Base-by-base conservation (phyloP, 2,888 invertebrate genomes). In the Ectobius pallidus region DNA sequence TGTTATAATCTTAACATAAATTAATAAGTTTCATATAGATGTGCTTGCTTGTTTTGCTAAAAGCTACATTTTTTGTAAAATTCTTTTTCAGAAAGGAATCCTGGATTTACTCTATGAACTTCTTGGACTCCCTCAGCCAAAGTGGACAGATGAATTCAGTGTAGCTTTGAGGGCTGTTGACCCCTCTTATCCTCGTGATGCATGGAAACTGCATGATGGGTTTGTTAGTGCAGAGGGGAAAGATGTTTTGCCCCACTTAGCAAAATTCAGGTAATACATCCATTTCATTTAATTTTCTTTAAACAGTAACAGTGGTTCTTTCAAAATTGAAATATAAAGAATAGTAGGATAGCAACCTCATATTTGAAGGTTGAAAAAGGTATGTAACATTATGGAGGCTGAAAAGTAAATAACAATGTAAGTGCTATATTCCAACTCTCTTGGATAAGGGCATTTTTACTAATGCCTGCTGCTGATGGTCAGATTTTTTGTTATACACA, bases 151-250 rank as follows among this genome's bases (percentile, higher is more conserved):
- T 79, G 96, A 97, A 82, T 92, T 96, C 78, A 91, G 92, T 58
- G 92, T 94, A 46, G 97, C 97, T 1, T 84, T 97, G 76, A 90
- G 92, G 76, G 94, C 95, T 49, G 91, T 96, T 74, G 95, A 97
- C 87, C 95, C 95, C 2, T 92, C 93, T 27, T 82, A 85, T 58
- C 83, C 85, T 76, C 85, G 91, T 82, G 94, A 96, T 77, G 87
- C 91, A 0, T 98, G 97, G 96, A 89, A 93, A 78, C 84, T 98
- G 30, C 91, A 91, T 78, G 96, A 97, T 82, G 97, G 96, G 42
- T 98, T 98, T 82, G 93, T 98, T n/a, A 95, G 94, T 16, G 92
- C 94, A 72, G 98, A 98, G 85, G 97, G 96, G 62, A 89, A 89
- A 73, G 89, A 89, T 70, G 90, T 97, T 78, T 84, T 98, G 82